A percentile compares a stretch with the other conserved stretches of the same genome.
These are phyloP conservation scores for Donacobius atricapilla DNA, from an alignment of 2,113 vertebrate genomes.

Conservation along the genomic window DNA sequence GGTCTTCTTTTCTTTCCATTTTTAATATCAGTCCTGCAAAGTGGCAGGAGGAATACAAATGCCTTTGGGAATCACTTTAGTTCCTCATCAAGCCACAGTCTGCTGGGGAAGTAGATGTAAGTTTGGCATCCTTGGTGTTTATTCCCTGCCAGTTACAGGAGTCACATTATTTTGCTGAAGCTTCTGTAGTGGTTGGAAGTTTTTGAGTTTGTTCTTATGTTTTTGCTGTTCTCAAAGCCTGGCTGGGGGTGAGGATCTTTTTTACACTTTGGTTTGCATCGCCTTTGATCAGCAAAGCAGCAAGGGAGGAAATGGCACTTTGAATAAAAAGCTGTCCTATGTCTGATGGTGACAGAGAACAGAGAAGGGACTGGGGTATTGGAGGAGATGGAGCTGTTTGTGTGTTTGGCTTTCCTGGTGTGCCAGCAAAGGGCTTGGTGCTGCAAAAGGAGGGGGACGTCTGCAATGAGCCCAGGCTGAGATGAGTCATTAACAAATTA, in stretches of 20 bases:
- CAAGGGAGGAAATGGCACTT: background rate
- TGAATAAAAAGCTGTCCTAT: background rate
- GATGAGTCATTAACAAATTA: slow-evolving; percentile 63
- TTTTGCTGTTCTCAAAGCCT: slow-evolving; percentile 16
- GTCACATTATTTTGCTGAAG: background rate
- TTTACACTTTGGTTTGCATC: background rate
- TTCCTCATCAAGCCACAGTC: background rate
- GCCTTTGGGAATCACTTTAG: background rate
- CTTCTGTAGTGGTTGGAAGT: background rate
- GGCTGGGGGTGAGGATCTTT: background rate
- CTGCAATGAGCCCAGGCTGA: slow-evolving; percentile 32
- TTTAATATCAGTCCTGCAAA: background rate
- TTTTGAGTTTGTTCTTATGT: background rate
- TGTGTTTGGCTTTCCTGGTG: background rate
- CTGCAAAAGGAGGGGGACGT: background rate
- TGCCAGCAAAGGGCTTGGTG: background rate
- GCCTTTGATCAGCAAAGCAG: slow-evolving; percentile 20
- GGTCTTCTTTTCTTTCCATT: background rate
- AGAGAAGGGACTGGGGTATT: background rate
- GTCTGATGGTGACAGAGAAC: background rate
- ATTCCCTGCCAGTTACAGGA: background rate
- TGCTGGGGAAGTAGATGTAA: background rate
- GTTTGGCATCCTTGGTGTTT: background rate
- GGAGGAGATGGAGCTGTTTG: background rate
- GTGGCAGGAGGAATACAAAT: background rate